These are phyloP conservation scores for Henicopernis longicauda DNA, from an alignment of 2,113 vertebrate genomes.

Conservation along the genomic window DNA sequence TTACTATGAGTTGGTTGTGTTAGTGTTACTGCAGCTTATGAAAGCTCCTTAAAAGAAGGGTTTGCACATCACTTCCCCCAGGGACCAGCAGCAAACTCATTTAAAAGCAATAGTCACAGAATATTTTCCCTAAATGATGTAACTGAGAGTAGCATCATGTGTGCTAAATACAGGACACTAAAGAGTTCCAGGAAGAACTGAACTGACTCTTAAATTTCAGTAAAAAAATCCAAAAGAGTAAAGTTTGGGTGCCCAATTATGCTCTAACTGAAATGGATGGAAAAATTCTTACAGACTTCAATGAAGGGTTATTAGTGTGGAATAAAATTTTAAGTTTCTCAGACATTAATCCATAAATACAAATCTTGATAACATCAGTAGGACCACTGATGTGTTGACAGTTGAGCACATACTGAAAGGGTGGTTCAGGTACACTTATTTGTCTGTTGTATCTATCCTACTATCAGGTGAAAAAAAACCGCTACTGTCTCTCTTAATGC, in stretches of 20 bases:
- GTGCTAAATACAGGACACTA: neutral
- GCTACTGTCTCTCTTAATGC: neutral
- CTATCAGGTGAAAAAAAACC: neutral
- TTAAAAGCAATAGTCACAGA: slow-evolving; percentile 8
- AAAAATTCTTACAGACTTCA: neutral
- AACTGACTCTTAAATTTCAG: neutral
- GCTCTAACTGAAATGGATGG: neutral
- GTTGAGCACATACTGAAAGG: neutral
- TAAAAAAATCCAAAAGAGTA: neutral
- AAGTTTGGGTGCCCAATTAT: neutral
- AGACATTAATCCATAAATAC: neutral
- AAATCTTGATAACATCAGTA: neutral
- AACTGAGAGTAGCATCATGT: neutral
- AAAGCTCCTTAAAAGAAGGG: neutral
- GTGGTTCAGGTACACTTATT: neutral
- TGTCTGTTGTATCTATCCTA: neutral
- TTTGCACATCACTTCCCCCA: neutral
- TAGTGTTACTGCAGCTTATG: neutral
- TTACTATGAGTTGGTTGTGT: neutral
- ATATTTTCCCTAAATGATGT: slow-evolving; percentile 14
- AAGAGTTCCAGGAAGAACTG: neutral
- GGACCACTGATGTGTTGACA: neutral
- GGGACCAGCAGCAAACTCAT: neutral
- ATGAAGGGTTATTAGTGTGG: neutral
- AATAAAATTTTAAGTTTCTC: neutral